These are phyloP conservation scores for Caligus rogercresseyi DNA, from an alignment of 1,140 invertebrate genomes.

Conservation along the genomic window DNA sequence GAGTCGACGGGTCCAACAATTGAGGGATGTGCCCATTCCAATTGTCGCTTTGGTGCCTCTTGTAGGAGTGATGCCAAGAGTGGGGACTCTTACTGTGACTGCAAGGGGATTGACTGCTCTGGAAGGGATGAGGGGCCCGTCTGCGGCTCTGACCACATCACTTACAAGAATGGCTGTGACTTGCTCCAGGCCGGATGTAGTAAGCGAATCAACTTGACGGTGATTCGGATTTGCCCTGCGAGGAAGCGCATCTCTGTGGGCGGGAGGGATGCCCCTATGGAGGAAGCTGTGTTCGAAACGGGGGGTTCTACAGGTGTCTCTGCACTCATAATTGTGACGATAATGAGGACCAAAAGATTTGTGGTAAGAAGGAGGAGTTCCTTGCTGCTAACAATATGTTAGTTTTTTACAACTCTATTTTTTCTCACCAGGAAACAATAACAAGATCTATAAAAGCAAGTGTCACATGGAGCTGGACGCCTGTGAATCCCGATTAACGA, in stretches of 20 bases:
- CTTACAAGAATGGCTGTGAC: constrained; percentile 55
- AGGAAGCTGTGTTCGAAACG: constrained; percentile 1
- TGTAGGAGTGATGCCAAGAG: background rate
- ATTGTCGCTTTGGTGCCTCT: background rate
- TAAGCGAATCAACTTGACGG: constrained; percentile 40
- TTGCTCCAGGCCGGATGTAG: constrained; percentile 45
- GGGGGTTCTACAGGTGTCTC: background rate
- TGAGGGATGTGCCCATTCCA: background rate
- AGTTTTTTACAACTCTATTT: background rate
- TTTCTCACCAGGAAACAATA: background rate
- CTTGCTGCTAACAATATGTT: too few relatives aligned
- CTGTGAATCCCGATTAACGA: background rate
- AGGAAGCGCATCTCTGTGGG: constrained; percentile 13
- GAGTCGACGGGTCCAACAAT: background rate
- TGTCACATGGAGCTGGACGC: background rate
- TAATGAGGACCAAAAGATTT: background rate
- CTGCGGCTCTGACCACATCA: constrained; percentile 53
- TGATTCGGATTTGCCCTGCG: constrained; percentile 36
- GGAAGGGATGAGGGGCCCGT: constrained; percentile 31
- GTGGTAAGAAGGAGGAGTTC: too few relatives aligned
- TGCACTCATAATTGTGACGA: background rate
- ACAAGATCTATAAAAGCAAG: background rate
- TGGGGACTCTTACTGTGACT: background rate
- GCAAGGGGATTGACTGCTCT: constrained; percentile 1
- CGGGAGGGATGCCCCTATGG: constrained; percentile 2